These are phyloP conservation scores for Thamnophis elegans DNA, from an alignment of 2,797 vertebrate species.

Conservation along the genomic window DNA sequence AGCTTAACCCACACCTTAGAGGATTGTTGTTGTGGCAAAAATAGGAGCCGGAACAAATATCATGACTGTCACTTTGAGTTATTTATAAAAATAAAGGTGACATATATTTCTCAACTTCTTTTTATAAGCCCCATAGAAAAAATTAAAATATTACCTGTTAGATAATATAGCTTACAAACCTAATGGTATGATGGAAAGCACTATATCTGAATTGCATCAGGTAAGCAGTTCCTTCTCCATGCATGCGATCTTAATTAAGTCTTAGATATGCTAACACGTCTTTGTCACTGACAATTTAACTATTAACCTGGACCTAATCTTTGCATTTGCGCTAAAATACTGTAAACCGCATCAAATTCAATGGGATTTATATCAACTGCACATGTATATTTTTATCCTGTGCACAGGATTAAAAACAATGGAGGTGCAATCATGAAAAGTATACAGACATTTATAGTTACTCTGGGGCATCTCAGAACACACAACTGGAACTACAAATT, in stretches of 20 bases:
- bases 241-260: not conserved
- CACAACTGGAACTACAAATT: conserved; percentile 20
- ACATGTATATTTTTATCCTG: not conserved
- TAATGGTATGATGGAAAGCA: not conserved
- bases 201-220: not conserved
- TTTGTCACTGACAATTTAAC: not conserved
- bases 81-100: not conserved
- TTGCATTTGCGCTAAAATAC: not conserved
- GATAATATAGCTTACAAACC: not conserved
- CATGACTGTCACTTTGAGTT: not conserved
- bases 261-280: not conserved
- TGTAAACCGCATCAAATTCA: not conserved
- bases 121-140: not conserved
- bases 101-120: not conserved
- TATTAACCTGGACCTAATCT: not conserved
- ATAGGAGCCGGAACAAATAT: not conserved
- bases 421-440: not conserved
- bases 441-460: not conserved
- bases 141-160: not conserved
- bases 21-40: not conserved
- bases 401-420: not conserved
- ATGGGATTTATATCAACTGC: not conserved
- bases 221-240: not conserved
- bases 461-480: not conserved
- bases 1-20: not conserved